phyloP scores from a whole-genome alignment of 2,113 vertebrate species.

The Nycticryphes semicollaris region DNA sequence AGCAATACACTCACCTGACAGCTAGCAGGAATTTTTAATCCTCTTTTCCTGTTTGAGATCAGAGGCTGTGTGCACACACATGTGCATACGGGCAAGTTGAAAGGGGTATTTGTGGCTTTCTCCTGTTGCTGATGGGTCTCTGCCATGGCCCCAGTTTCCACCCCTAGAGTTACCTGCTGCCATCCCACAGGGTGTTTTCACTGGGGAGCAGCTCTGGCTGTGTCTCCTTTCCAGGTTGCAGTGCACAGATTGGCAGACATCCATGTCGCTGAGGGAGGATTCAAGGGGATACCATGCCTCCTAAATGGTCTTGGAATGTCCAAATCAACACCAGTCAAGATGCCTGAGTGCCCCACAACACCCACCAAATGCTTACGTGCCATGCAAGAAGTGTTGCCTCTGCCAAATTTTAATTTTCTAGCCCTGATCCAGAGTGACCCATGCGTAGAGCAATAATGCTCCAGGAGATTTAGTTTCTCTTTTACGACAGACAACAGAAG shows the following conservation, averaged over 20 bases:
- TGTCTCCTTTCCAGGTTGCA: accelerated
- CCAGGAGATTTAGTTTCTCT: not conserved
- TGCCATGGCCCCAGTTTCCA: not conserved
- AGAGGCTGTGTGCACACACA: not conserved
- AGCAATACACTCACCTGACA: accelerated
- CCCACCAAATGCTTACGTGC: not conserved
- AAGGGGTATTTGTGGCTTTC: not conserved
- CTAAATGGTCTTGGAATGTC: not conserved
- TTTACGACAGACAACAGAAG: not conserved
- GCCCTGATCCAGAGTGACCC: not conserved
- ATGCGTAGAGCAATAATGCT: not conserved
- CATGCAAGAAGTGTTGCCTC: not conserved
- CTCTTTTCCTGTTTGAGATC: not conserved
- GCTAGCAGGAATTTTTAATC: not conserved
- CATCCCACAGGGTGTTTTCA: not conserved
- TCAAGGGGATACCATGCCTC: not conserved
- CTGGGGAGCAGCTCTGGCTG: not conserved
- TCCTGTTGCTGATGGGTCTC: not conserved
- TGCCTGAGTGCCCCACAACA: not conserved
- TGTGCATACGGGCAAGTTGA: accelerated
- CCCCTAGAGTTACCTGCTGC: not conserved
- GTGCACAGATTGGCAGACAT: not conserved
- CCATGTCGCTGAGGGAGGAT: not conserved
- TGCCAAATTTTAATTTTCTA: not conserved
- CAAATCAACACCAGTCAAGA: not conserved